phyloP scores from a whole-genome alignment of 2,113 vertebrate genomes.

The Poeciliopsis prolifica region DNA sequence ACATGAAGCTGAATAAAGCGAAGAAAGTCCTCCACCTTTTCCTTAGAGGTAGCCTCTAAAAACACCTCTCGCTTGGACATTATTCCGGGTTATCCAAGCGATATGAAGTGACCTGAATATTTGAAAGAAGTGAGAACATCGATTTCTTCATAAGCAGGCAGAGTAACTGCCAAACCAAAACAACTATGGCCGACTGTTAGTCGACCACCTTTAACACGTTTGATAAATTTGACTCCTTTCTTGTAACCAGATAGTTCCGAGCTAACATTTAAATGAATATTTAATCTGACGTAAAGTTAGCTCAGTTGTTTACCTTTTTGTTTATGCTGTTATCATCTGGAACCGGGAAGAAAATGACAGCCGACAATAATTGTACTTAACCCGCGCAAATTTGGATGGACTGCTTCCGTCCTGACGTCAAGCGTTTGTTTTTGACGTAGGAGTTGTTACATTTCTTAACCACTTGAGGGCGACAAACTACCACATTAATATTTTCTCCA shows the following conservation, averaged over 20 bases:
- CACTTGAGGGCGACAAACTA: slow-evolving; percentile 54
- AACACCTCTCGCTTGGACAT: slow-evolving; percentile 86
- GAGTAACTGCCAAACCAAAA: slow-evolving; percentile 17
- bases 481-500: background rate
- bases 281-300: background rate
- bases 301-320: slow-evolving; percentile 19
- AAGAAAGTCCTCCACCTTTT: slow-evolving; percentile 85
- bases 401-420: slow-evolving; percentile 47
- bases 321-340: background rate
- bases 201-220: background rate
- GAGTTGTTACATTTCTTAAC: fast-evolving
- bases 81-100: slow-evolving; percentile 6
- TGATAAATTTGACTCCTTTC: fast-evolving
- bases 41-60: slow-evolving; percentile 78
- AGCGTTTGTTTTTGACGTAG: background rate
- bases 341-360: slow-evolving; percentile 2
- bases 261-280: background rate
- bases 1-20: slow-evolving; percentile 84
- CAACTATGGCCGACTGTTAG: slow-evolving; percentile 34
- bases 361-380: slow-evolving; percentile 12
- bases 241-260: fast-evolving
- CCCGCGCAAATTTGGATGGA: slow-evolving; percentile 72
- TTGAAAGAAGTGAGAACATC: slow-evolving; percentile 1
- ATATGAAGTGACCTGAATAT: background rate
- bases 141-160: too few species aligned